A percentile compares a stretch with the other conserved stretches of the same genome.
Evolutionary conservation across 1,140 invertebrate genomes (phyloP).

Genomic region (Bombyx mori): DNA sequence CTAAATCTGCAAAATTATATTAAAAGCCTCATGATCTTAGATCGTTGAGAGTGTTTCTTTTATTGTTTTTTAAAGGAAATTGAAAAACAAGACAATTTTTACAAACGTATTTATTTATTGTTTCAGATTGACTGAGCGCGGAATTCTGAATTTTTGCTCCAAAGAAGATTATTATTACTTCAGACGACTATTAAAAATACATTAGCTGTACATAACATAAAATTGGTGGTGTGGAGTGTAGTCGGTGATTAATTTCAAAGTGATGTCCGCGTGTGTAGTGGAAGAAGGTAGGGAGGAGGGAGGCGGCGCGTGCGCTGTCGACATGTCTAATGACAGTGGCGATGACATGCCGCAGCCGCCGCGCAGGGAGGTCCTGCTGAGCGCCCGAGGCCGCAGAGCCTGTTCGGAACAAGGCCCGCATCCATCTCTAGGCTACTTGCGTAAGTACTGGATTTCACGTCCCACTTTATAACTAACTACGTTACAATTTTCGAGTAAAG

Average conservation of each 20-base stretch:
- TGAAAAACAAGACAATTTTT: too few relatives aligned
- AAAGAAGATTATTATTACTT: neutral
- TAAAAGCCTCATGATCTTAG: too few relatives aligned
- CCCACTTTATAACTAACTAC: too few relatives aligned
- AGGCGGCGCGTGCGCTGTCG: conserved; percentile 24
- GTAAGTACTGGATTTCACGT: conserved; percentile 1
- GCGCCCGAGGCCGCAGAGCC: conserved; percentile 69
- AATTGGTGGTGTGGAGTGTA: too few relatives aligned
- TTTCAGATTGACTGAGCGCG: too few relatives aligned
- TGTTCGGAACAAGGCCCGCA: conserved; percentile 78
- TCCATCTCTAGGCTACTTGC: conserved; percentile 30
- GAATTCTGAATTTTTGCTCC: too few relatives aligned
- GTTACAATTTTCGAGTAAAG: too few relatives aligned
- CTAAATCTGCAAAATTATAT: too few relatives aligned
- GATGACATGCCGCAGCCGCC: conserved; percentile 36
- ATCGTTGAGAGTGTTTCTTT: too few relatives aligned
- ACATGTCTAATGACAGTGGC: conserved; percentile 17
- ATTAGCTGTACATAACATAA: neutral
- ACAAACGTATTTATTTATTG: too few relatives aligned
- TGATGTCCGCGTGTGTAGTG: conserved; percentile 57
- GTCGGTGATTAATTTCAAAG: conserved; percentile 6
- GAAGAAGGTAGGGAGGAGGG: conserved; percentile 57
- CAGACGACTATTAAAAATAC: neutral
- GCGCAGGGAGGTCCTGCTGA: conserved; percentile 61
- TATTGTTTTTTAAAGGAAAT: too few relatives aligned